Evolutionary conservation across 2,888 invertebrate species (phyloP), one percentile per base, ranked within the genome.

Genomic region (Notocelia uddmanniana): DNA sequence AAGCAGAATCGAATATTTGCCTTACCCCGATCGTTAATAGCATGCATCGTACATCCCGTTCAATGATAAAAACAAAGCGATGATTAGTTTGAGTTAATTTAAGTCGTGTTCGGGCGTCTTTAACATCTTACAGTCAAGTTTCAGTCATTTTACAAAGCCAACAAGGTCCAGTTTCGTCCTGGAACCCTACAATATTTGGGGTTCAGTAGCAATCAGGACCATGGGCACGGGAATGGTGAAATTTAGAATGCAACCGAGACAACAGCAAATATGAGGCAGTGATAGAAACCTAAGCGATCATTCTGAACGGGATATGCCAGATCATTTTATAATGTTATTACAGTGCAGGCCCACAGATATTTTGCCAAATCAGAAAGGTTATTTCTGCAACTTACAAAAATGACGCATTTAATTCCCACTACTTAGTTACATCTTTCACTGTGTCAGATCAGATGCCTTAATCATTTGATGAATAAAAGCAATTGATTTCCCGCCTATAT

Each of bases 401-500:
- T 19, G 19, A 21, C 11, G 19, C 2, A 50, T 50, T 50, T 50
- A 50, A 19, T 50, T 63, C 5, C 23, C 31, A 19, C 52, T 37
- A 52, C 26, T 26, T 63, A 50, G 23, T 23, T 1, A 23, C 8
- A 5, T 8, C 31, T 54, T n/a, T 21, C 34, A 23, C 52, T 63
- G 19, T 31, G 34, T 9, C 37, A 18, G 37, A 31, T 21, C 18
- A 23, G 52, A 19, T 70, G 58, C 52, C 52, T 41, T 52, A 54
- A 34, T 64, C 34, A 19, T 37, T 59, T 34, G 50, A 66, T 6
- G 66, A 68, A 54, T 59, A 68, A 62, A 63, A 57, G 34, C 55
- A 63, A 63, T 69, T 64, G 10, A 50, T 55, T 63, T 37, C 50
- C 71, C 71, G 59, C 71, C 71, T 71, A 54, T 59, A 68, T 55